Conservation (phyloP, 2,797 vertebrate species). For the Malurus leucopterus region DNA sequence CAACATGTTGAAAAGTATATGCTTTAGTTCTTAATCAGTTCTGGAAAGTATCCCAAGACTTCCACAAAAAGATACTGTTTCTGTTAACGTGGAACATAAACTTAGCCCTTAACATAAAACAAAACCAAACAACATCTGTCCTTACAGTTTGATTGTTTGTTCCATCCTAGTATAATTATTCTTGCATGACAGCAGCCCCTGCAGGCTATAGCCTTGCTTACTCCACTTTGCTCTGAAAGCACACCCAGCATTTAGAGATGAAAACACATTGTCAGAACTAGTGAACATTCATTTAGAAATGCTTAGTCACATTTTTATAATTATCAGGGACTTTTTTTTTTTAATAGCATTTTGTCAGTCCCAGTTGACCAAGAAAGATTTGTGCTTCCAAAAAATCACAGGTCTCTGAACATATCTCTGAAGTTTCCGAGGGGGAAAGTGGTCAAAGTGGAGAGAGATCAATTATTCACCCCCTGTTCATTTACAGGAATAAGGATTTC, state of each 20-base stretch:
- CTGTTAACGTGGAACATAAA: constrained; percentile 66
- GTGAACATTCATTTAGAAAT: background rate
- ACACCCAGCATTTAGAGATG: background rate
- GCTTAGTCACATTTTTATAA: background rate
- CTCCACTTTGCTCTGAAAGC: constrained; percentile 29
- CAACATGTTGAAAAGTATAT: constrained; percentile 72
- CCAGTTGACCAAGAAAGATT: background rate
- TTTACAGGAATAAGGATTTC: background rate
- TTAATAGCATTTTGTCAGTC: background rate
- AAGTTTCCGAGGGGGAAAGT: background rate
- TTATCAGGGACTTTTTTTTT: background rate
- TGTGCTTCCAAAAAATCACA: background rate
- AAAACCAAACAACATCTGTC: constrained; percentile 65
- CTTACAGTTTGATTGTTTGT: constrained; percentile 61
- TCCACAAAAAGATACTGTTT: constrained; percentile 66
- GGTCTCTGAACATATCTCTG: background rate
- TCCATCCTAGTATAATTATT: constrained; percentile 49
- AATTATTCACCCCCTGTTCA: background rate
- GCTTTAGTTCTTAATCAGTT: constrained; percentile 63
- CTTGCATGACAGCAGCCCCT: constrained; percentile 75
- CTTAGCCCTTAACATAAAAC: constrained; percentile 64
- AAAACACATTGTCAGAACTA: constrained; percentile 6
- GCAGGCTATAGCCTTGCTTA: constrained; percentile 65
- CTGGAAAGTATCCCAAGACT: constrained; percentile 69
- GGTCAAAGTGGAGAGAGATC: background rate